Conservation (phyloP, 30 jellyfish, hydroid and myxozoan species). For the Clytia hemisphaerica region DNA sequence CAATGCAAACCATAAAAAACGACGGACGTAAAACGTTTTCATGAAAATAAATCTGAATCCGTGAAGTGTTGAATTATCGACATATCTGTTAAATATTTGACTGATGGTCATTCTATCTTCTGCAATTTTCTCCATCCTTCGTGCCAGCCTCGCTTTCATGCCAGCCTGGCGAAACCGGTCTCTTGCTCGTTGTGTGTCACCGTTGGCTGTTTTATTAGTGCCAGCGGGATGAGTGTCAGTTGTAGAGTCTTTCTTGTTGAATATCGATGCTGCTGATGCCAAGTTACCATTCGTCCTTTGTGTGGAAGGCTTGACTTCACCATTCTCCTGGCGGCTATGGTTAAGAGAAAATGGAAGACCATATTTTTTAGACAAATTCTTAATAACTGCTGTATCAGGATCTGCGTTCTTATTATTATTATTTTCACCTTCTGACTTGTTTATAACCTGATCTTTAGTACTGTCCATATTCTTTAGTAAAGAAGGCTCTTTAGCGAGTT, state of each 20-base stretch:
- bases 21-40: conserved; percentile 78
- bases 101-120: conserved; percentile 92
- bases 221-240: too few species aligned
- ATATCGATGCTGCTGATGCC: too few species aligned
- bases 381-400: neutral
- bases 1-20: conserved; percentile 80
- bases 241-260: too few species aligned
- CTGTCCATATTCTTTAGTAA: too few species aligned
- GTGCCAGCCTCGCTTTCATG: conserved; percentile 95
- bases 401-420: too few species aligned
- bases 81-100: conserved; percentile 84
- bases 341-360: conserved; percentile 35
- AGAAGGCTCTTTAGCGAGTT: too few species aligned
- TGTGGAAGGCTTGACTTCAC: neutral
- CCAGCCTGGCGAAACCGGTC: conserved; percentile 97
- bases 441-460: too few species aligned
- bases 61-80: conserved; percentile 87
- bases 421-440: too few species aligned
- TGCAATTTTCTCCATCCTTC: conserved; percentile 77
- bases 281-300: neutral
- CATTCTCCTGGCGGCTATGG: conserved; percentile 12
- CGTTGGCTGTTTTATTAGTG: neutral
- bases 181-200: conserved; percentile 23
- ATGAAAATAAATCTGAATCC: conserved; percentile 95
- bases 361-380: conserved; percentile 16